phyloP scores from a whole-genome alignment of 2,113 vertebrate species.

The Rafetus swinhoei region DNA sequence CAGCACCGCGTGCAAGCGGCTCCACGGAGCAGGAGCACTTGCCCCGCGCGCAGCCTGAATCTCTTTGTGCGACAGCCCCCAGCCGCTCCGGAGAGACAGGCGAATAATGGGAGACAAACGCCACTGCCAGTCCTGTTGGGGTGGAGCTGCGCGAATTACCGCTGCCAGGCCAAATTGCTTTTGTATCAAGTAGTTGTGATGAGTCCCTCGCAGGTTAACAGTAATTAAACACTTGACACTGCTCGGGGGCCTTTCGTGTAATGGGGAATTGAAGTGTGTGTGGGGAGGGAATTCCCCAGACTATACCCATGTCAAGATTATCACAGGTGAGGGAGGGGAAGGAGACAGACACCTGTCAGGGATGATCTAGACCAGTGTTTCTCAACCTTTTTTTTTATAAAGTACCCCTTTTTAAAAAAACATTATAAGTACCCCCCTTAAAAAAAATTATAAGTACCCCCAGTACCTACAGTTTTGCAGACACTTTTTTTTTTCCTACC shows the following conservation, averaged over 20 bases:
- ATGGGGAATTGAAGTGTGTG: not conserved
- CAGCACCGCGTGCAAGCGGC: not conserved
- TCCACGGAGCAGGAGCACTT: not conserved
- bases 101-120: not conserved
- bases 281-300: not conserved
- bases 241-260: not conserved
- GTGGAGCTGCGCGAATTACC: not conserved
- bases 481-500: too few relatives aligned
- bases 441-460: too few relatives aligned
- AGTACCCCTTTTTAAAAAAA: too few relatives aligned
- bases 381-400: too few relatives aligned
- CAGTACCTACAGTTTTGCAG: too few relatives aligned
- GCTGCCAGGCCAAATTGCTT: slow-evolving; percentile 15
- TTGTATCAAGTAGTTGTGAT: not conserved
- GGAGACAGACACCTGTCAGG: not conserved
- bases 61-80: not conserved
- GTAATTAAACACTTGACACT: not conserved
- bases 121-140: not conserved
- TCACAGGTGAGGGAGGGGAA: not conserved
- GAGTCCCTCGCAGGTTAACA: not conserved
- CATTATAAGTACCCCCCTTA: too few relatives aligned
- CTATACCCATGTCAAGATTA: not conserved
- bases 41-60: not conserved
- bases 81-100: not conserved
- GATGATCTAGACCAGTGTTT: too few relatives aligned